These are phyloP conservation scores for Zhengitettix transpicula DNA, from an alignment of 2,888 invertebrate genomes.

Conservation along the genomic window DNA sequence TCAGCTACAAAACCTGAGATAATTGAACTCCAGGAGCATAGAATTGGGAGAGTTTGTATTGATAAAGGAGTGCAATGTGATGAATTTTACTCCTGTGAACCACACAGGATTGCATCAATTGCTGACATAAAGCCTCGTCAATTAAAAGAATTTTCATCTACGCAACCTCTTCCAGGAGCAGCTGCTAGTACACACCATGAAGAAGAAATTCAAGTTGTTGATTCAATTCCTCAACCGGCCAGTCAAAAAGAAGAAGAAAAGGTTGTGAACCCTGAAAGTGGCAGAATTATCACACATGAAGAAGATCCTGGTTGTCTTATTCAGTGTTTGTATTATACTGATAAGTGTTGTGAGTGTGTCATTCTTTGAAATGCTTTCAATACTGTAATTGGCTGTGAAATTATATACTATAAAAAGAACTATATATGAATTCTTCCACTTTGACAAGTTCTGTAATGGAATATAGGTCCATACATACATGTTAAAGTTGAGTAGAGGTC, in stretches of 20 bases:
- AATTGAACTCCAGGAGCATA: neutral
- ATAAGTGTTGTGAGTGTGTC: conserved; percentile 47
- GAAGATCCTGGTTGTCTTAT: conserved; percentile 41
- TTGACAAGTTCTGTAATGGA: no score
- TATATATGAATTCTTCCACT: no score
- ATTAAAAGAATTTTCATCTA: neutral
- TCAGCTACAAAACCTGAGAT: neutral
- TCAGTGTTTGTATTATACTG: conserved; percentile 41
- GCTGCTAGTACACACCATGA: neutral
- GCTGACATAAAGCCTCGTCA: neutral
- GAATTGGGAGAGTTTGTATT: neutral
- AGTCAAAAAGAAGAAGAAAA: neutral
- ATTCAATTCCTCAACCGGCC: neutral
- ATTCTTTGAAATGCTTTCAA: conserved; percentile 19
- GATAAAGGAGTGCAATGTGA: neutral
- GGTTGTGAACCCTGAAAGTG: neutral
- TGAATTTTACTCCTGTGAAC: neutral
- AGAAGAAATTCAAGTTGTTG: neutral
- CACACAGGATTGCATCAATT: no score
- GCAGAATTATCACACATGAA: conserved; percentile 12
- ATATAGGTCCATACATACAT: no score
- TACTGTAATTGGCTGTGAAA: neutral
- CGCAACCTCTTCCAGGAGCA: neutral
- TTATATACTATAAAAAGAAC: neutral
- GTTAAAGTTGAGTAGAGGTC: no score